These are phyloP conservation scores for Tylochromis polylepis DNA, from an alignment of 2,113 vertebrate species.

Conservation along the genomic window DNA sequence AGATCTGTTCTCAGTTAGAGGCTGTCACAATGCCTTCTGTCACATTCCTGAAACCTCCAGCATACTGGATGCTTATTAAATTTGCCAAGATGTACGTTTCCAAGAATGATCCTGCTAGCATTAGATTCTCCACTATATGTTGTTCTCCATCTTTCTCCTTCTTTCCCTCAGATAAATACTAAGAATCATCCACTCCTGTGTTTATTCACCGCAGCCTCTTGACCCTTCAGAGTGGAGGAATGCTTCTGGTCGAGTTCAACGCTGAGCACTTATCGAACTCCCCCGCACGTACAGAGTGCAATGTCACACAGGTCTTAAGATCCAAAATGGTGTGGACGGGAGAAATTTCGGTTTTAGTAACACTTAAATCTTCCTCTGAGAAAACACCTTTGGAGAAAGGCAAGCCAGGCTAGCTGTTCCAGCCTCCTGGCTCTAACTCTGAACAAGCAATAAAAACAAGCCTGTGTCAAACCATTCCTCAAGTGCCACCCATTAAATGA, in stretches of 20 bases:
- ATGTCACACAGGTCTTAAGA: background rate
- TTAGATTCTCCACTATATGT: background rate
- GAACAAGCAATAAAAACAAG: background rate
- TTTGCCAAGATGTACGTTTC: slow-evolving; percentile 31
- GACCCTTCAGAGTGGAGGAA: background rate
- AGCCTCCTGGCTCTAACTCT: background rate
- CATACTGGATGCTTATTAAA: slow-evolving; percentile 1
- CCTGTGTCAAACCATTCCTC: background rate
- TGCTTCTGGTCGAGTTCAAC: background rate
- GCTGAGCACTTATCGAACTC: background rate
- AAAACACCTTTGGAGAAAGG: background rate
- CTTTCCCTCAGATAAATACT: background rate
- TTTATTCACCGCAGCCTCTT: slow-evolving; percentile 5
- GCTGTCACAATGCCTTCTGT: slow-evolving; percentile 36
- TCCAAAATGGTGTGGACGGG: background rate
- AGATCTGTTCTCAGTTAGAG: slow-evolving; percentile 40
- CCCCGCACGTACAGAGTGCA: background rate
- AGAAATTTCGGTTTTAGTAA: background rate
- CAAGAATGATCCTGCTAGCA: slow-evolving; percentile 14
- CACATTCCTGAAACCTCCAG: slow-evolving; percentile 7
- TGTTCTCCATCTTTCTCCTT: background rate
- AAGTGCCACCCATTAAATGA: background rate
- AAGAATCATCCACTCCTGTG: background rate
- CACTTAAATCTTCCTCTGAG: background rate
- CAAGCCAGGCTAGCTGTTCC: background rate